Conservation (phyloP, 2,888 invertebrate species). For the Eristalinus sepulchralis region DNA sequence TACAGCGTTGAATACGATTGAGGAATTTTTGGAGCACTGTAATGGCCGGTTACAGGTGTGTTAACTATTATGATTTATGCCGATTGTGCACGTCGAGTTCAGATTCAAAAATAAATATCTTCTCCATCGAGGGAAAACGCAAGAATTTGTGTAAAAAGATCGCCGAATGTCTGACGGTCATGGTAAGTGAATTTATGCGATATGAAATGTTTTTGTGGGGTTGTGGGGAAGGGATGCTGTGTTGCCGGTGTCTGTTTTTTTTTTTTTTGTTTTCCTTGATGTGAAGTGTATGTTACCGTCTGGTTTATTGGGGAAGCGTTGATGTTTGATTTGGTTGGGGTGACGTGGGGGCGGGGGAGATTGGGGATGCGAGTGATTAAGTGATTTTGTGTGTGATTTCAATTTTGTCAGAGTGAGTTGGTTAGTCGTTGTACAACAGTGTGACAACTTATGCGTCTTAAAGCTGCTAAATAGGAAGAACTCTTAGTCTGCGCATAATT, state of each 20-base stretch:
- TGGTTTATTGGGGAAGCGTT: neutral
- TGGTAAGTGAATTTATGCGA: conserved; percentile 80
- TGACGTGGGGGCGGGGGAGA: neutral
- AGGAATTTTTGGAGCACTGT: neutral
- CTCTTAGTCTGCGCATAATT: too few relatives aligned
- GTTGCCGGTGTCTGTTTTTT: neutral
- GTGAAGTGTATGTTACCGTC: neutral
- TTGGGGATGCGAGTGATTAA: neutral
- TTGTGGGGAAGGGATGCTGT: neutral
- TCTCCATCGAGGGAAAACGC: conserved; percentile 85
- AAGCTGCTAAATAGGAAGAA: too few relatives aligned
- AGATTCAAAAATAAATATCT: conserved; percentile 85
- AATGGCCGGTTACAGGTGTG: conserved; percentile 87
- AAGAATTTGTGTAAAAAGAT: conserved; percentile 86
- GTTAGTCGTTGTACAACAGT: too few relatives aligned
- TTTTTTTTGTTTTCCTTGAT: neutral
- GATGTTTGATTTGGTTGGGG: neutral
- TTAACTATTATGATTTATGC: conserved; percentile 87
- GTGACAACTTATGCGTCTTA: too few relatives aligned
- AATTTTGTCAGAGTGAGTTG: too few relatives aligned
- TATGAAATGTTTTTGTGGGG: neutral
- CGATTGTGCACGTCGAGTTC: conserved; percentile 86
- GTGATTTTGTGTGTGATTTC: neutral
- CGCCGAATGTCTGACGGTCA: conserved; percentile 84
- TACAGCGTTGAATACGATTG: neutral